phyloP scores from a whole-genome alignment of 1,140 invertebrate species.

The Penaeus japonicus region DNA sequence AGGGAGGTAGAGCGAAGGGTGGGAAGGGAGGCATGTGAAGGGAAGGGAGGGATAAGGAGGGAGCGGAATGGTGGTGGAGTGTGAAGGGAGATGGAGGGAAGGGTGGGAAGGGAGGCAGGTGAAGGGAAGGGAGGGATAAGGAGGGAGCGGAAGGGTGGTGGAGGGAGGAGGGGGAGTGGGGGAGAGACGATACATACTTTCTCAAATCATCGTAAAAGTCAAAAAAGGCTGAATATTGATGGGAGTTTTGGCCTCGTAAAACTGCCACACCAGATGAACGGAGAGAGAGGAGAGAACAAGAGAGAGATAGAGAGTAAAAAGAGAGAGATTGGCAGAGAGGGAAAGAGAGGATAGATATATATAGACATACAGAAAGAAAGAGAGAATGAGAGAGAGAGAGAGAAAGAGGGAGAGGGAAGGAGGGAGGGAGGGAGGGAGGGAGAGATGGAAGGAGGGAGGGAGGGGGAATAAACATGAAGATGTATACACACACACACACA shows the following conservation, averaged over 20 bases:
- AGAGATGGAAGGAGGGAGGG: not conserved
- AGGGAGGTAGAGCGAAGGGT: no score
- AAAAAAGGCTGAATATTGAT: no score
- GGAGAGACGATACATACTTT: no score
- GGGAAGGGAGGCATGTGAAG: no score
- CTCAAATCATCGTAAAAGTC: no score
- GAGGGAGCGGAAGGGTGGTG: not conserved
- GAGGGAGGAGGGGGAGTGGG: no score
- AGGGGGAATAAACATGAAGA: not conserved
- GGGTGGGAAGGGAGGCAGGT: slow-evolving; percentile 11
- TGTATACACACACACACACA: not conserved
- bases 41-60: not conserved
- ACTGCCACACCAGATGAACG: not conserved
- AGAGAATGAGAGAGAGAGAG: not conserved
- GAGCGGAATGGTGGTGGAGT: not conserved
- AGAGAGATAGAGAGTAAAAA: not conserved
- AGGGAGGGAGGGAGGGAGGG: not conserved
- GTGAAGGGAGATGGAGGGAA: no score
- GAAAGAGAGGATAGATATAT: not conserved
- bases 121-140: slow-evolving; percentile 16
- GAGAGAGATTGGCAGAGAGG: not conserved
- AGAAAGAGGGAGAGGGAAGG: not conserved
- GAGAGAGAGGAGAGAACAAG: not conserved
- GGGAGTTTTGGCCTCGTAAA: no score
- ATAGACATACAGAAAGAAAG: not conserved